Evolutionary conservation across 2,113 vertebrate genomes (phyloP), one percentile per base, ranked within the genome.

Genomic region (Pseudorasbora parva): DNA sequence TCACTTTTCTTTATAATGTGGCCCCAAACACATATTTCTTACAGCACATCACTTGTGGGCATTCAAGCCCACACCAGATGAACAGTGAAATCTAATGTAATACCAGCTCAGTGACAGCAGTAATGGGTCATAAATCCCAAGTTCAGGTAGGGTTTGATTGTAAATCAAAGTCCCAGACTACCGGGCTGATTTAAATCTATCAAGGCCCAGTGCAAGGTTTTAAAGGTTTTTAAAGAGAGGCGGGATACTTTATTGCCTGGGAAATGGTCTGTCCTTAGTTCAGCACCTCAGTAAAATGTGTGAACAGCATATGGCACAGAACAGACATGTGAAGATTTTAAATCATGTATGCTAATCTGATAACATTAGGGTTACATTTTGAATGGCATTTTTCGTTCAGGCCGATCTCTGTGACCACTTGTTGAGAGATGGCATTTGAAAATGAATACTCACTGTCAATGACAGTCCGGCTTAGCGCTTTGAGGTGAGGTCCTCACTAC

Each of bases 101-200:
- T 91, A 88, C 88, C 84, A 88, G 87, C 86, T 91, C 90, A 91
- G 85, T 86, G 91, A 90, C 92, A 91, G 88, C 87, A 79, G 91
- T 91, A 91, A 93, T 92, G 92, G 91, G 87, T 89, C 90, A 93
- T 93, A 93, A 93, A 93, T 93, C 88, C 89, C 76, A 12, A 81
- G 89, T 93, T 92, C 90, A 91, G 91, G 86, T 92, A 87, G 88
- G 90, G 89, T 91, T 93, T 91, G 90, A 91, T 91, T 90, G 86
- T 93, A 92, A 93, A 93, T 93, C 92, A 93, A 84, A 88, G 82
- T 85, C 33, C 54, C 84, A 84, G 83, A 90, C 89, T 90, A 85
- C 87, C 86, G 86, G 85, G 87, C 87, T 87, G 89, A 88, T 90
- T 93, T 91, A 91, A 89, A 93, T 92, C 90, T 89, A 90, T 92